These are phyloP conservation scores for Coendou prehensilis DNA, from an alignment of 2,797 vertebrate species.

Conservation along the genomic window DNA sequence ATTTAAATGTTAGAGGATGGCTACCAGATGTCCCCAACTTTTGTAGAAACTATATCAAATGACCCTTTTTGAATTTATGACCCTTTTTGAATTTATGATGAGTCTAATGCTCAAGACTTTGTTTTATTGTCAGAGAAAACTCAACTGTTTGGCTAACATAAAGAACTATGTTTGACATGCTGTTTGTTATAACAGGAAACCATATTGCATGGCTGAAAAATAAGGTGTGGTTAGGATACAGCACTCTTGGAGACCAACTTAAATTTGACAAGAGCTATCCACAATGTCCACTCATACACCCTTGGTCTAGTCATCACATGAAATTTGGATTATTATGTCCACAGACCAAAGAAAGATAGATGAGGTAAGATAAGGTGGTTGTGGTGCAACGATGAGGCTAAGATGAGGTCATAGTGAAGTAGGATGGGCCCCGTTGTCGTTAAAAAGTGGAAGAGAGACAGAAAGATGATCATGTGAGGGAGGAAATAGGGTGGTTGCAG, in stretches of 20 bases:
- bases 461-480: background rate
- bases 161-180: slow-evolving; percentile 58
- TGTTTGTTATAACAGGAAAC: background rate
- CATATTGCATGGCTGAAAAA: slow-evolving; percentile 16
- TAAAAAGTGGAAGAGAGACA: background rate
- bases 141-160: slow-evolving; percentile 60
- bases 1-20: slow-evolving; percentile 59
- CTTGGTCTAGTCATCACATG: background rate
- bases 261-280: background rate
- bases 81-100: slow-evolving; percentile 70
- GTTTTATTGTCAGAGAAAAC: slow-evolving; percentile 73
- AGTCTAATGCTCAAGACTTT: slow-evolving; percentile 59
- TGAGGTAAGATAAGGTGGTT: background rate
- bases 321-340: background rate
- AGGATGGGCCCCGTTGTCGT: background rate
- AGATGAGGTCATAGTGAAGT: background rate
- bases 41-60: slow-evolving; percentile 70
- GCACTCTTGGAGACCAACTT: background rate
- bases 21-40: slow-evolving; percentile 76
- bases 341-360: background rate
- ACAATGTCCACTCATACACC: background rate
- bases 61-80: slow-evolving; percentile 65
- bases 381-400: background rate
- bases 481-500: background rate
- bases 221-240: background rate